Evolutionary conservation across 2,113 vertebrate species (phyloP).

Genomic region (Erythrocercus mccallii): DNA sequence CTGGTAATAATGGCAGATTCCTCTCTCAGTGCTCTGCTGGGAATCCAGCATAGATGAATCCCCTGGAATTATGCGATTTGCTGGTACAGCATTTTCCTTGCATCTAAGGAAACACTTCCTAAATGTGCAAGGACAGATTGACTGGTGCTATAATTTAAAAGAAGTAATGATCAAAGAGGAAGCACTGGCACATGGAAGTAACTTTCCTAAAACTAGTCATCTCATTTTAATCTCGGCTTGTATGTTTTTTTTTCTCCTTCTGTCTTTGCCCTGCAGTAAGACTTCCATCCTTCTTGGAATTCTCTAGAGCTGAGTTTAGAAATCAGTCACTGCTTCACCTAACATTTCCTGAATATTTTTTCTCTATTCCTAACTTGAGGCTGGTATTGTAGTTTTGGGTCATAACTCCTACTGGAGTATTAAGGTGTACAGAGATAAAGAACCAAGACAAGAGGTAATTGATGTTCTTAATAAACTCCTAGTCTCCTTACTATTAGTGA

Average conservation of each 20-base stretch:
- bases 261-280: not conserved
- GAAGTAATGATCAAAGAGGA: not conserved
- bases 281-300: not conserved
- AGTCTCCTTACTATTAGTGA: conserved; percentile 15
- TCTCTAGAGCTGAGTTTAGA: not conserved
- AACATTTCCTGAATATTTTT: not conserved
- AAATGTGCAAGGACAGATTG: not conserved
- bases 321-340: not conserved
- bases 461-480: conserved; percentile 44
- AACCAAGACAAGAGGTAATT: not conserved
- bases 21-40: conserved; percentile 33
- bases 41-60: conserved; percentile 21
- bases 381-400: not conserved
- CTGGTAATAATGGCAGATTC: conserved; percentile 39
- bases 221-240: not conserved
- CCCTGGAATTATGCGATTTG: conserved; percentile 36
- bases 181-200: not conserved
- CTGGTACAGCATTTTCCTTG: conserved; percentile 11
- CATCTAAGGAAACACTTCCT: conserved; percentile 6
- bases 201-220: not conserved
- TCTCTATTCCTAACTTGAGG: not conserved
- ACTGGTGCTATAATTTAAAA: not conserved
- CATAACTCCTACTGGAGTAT: not conserved
- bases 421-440: not conserved
- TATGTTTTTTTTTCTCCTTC: not conserved